Conservation (phyloP, 2,888 invertebrate genomes). For the Taenaris catops region DNA sequence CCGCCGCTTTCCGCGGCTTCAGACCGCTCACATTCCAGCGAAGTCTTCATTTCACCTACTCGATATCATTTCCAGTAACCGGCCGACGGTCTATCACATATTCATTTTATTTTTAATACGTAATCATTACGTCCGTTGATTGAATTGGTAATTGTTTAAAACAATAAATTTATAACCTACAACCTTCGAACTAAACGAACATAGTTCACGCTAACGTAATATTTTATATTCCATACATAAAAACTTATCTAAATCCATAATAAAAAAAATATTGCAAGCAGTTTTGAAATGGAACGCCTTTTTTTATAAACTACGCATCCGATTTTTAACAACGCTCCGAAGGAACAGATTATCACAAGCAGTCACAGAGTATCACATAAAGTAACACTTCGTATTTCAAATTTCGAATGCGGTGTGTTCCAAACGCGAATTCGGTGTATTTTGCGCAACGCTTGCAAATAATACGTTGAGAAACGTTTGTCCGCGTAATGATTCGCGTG, state of each 20-base stretch:
- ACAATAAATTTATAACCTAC: no score
- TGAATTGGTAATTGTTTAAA: no score
- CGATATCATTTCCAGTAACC: slow-evolving; percentile 52
- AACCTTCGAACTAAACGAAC: no score
- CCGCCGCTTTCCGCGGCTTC: slow-evolving; percentile 70
- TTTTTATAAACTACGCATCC: background rate
- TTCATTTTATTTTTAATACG: no score
- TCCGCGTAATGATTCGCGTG: slow-evolving; percentile 68
- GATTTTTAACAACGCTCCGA: background rate
- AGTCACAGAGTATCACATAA: slow-evolving; percentile 8
- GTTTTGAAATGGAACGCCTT: background rate
- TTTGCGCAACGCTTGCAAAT: slow-evolving; percentile 20
- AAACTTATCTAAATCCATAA: background rate
- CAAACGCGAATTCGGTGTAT: slow-evolving; percentile 13
- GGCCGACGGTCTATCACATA: slow-evolving; percentile 22
- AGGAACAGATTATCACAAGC: background rate
- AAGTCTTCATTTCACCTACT: slow-evolving; percentile 75
- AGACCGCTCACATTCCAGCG: slow-evolving; percentile 73
- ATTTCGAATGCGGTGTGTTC: slow-evolving; percentile 4
- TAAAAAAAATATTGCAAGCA: background rate
- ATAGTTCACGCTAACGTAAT: no score
- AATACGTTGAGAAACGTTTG: slow-evolving; percentile 36
- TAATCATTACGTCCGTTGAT: no score
- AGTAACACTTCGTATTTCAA: slow-evolving; percentile 8
- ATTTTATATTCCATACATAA: no score